Evolutionary conservation across 1,140 invertebrate species (phyloP).

Genomic region (Lucilia sericata): DNA sequence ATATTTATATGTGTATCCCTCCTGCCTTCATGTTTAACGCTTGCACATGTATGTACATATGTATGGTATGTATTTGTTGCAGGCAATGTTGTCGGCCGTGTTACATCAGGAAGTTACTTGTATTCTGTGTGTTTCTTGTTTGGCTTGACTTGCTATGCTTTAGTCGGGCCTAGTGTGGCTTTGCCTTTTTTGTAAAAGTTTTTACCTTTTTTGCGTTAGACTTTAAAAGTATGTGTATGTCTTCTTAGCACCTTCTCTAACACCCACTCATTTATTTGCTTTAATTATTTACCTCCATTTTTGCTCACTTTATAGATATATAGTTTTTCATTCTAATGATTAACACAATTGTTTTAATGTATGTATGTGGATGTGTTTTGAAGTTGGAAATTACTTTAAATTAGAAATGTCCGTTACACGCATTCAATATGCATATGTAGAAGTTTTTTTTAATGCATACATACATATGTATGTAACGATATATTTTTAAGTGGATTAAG

Average conservation of each 20-base stretch:
- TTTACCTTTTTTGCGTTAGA: background rate
- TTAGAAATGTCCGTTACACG: conserved; percentile 66
- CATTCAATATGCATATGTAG: conserved; percentile 41
- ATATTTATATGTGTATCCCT: background rate
- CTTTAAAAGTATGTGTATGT: background rate
- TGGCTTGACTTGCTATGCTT: background rate
- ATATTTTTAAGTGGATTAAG: no score
- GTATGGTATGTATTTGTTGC: conserved; percentile 18
- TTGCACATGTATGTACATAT: background rate
- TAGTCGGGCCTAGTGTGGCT: background rate
- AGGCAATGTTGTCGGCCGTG: conserved; percentile 32
- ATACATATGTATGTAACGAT: background rate
- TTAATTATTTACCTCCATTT: background rate
- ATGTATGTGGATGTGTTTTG: conserved; percentile 45
- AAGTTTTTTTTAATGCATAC: background rate
- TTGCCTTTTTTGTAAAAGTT: background rate
- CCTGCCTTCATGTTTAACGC: background rate
- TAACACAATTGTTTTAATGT: conserved; percentile 56
- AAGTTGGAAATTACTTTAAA: conserved; percentile 60
- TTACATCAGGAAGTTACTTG: conserved; percentile 42
- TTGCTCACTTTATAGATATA: background rate
- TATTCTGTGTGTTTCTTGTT: conserved; percentile 14
- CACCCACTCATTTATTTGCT: background rate
- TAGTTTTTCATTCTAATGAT: conserved; percentile 62
- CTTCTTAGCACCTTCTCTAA: background rate